These are phyloP conservation scores for Anthrax anthrax DNA, from an alignment of 2,888 invertebrate genomes.

Conservation along the genomic window DNA sequence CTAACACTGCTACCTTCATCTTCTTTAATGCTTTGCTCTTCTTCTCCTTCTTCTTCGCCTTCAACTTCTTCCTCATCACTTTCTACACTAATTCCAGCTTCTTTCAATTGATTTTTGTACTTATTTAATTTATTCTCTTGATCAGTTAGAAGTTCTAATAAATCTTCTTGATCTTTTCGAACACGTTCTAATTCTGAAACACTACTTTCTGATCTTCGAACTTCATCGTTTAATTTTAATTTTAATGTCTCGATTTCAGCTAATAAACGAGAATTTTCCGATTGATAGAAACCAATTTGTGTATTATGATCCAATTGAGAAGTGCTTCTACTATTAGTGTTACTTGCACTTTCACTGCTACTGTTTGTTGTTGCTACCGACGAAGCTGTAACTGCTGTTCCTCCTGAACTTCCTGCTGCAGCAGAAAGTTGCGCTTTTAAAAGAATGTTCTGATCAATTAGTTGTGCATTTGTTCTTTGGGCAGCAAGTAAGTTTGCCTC, in stretches of 20 bases:
- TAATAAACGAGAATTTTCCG: conserved; percentile 29
- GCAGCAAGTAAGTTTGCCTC: conserved; percentile 49
- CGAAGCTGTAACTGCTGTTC: conserved; percentile 14
- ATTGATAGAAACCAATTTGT: conserved; percentile 17
- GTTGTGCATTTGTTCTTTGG: conserved; percentile 51
- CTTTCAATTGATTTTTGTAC: conserved; percentile 44
- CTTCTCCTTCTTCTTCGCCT: conserved; percentile 15
- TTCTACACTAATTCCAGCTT: conserved; percentile 31
- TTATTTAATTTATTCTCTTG: conserved; percentile 58
- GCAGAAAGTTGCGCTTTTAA: conserved; percentile 58
- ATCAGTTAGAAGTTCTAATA: conserved; percentile 76
- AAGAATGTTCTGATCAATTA: conserved; percentile 76
- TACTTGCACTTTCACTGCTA: neutral
- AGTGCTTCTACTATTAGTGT: neutral
- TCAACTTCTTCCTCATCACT: conserved; percentile 36
- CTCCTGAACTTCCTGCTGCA: conserved; percentile 10
- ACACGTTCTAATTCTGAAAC: conserved; percentile 45
- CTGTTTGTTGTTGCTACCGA: conserved; percentile 3
- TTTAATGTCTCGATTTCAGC: conserved; percentile 27
- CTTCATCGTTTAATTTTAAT: conserved; percentile 23
- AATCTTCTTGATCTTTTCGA: conserved; percentile 84
- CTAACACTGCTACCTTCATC: neutral
- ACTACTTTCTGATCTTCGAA: conserved; percentile 16
- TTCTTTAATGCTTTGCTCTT: neutral
- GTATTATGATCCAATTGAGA: conserved; percentile 11